Percentiles rank a stretch among this genome's conserved stretches.
Evolutionary conservation across 2,888 invertebrate species (phyloP).

Genomic region (Tenthredo amoena): DNA sequence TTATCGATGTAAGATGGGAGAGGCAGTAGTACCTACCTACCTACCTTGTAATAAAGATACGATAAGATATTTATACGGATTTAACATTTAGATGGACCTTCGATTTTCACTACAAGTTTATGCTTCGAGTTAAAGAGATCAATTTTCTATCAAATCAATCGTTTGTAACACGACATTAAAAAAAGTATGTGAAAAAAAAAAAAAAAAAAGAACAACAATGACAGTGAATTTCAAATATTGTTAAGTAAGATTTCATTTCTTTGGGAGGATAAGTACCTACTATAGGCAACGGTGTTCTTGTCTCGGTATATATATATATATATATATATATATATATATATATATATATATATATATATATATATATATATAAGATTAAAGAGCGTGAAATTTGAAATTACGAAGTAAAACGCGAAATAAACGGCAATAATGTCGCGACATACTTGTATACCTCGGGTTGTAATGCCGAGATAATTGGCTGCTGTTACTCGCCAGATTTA

Average conservation of each 20-base stretch:
- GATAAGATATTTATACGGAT: background rate
- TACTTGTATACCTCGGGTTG: background rate
- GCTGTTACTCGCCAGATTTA: conserved; percentile 65
- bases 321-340: too few relatives aligned
- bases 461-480: conserved; percentile 70
- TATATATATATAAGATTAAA: background rate
- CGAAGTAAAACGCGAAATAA: conserved; percentile 10
- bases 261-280: background rate
- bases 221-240: background rate
- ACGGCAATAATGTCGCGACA: conserved; percentile 12
- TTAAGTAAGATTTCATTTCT: background rate
- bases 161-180: background rate
- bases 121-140: too few relatives aligned
- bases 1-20: conserved; percentile 35
- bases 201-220: background rate
- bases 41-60: background rate
- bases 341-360: too few relatives aligned
- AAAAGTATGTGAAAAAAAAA: background rate
- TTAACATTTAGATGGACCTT: background rate
- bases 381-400: conserved; percentile 30
- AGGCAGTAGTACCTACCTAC: background rate
- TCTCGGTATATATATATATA: background rate
- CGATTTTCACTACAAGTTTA: background rate
- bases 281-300: background rate
- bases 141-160: background rate